Percentiles rank a stretch among this genome's conserved stretches.
Conservation (phyloP, 2,113 vertebrate species). For the Turnix velox region DNA sequence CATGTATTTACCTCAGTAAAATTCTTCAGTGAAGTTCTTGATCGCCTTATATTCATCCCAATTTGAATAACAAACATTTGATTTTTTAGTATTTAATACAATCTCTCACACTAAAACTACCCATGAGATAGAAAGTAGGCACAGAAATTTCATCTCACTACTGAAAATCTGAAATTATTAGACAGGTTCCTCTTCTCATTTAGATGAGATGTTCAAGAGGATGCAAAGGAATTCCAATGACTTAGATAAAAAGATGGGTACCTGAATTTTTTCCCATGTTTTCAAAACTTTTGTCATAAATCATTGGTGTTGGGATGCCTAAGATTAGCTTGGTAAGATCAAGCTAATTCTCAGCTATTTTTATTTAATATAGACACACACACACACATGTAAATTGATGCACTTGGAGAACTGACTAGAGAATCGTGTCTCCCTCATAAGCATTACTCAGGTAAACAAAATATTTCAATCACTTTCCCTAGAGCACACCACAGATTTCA, state of each 20-base stretch:
- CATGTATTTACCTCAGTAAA: background rate
- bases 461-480: background rate
- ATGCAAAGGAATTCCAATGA: background rate
- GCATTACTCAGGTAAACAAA: background rate
- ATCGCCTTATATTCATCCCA: background rate
- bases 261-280: background rate
- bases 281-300: background rate
- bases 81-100: background rate
- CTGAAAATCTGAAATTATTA: background rate
- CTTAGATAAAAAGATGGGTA: background rate
- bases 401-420: background rate
- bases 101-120: background rate
- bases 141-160: background rate
- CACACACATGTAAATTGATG: background rate
- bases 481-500: background rate
- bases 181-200: background rate
- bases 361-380: background rate
- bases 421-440: background rate
- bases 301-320: background rate
- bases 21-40: background rate
- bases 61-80: background rate
- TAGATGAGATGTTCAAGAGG: background rate
- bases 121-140: background rate
- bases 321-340: background rate
- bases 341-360: background rate